Conservation (phyloP, 64 coral and sea anemone genomes). For the Stichodactyla helianthus region DNA sequence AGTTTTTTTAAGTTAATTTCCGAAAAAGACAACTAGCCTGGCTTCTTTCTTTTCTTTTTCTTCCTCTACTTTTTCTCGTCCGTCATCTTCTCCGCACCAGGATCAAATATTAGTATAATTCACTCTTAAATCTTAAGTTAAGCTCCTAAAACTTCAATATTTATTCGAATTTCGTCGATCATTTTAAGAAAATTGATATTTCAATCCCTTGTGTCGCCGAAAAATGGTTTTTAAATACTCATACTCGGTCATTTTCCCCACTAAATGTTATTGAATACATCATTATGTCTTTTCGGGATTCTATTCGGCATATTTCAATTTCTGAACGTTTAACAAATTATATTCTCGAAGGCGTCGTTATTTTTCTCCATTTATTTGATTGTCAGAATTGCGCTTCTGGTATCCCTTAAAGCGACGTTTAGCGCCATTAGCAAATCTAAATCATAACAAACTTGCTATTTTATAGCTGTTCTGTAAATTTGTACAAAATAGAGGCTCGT, state of each 20-base stretch:
- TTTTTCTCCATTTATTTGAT: too few relatives aligned
- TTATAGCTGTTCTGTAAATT: not conserved
- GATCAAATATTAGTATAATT: too few relatives aligned
- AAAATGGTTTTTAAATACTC: not conserved
- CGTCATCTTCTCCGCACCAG: too few relatives aligned
- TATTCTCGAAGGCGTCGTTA: not conserved
- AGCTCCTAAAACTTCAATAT: too few relatives aligned
- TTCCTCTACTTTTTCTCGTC: too few relatives aligned
- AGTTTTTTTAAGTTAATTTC: too few relatives aligned
- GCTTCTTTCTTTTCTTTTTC: too few relatives aligned
- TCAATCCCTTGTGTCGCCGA: not conserved
- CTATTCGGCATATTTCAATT: not conserved
- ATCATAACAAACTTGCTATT: not conserved
- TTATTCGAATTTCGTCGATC: not conserved
- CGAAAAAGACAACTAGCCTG: too few relatives aligned
- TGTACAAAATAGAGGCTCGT: not conserved
- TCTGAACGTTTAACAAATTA: not conserved
- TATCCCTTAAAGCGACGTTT: not conserved
- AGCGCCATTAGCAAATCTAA: not conserved
- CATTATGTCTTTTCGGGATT: not conserved
- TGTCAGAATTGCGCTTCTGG: too few relatives aligned
- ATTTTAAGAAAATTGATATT: constrained; percentile 9
- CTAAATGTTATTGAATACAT: not conserved
- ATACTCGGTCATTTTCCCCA: not conserved
- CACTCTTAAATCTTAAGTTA: too few relatives aligned